Evolutionary conservation across 1,140 invertebrate species (phyloP), one percentile per base, ranked within the genome.

Genomic region (Penaeus indicus): DNA sequence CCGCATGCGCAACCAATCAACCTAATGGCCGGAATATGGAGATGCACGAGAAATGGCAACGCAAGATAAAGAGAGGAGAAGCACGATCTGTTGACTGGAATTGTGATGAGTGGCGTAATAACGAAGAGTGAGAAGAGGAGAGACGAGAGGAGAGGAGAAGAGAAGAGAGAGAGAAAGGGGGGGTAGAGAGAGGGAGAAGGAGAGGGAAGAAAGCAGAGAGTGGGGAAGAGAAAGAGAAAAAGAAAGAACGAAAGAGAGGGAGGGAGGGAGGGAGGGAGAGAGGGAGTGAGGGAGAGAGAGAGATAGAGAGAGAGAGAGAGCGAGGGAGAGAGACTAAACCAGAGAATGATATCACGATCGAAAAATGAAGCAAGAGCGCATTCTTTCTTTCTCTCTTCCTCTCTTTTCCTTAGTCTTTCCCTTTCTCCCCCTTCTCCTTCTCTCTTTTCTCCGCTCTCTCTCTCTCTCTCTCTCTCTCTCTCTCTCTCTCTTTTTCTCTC

Each of bases 401-500:
- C 75, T 38, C 42, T 78, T n/a, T 47, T 10, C n/a, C 75, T 38
- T 54, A 3, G 8, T 54, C 47, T 54, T 10, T 54, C 47, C 47
- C 47, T 10, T 54, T 54, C 47, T 54, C 42, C 10, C 42, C 42
- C 42, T 47, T 10, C 42, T 10, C 42, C 42, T 10, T 10, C 42
- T 10, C n/a, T 5, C 21, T 7, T 25, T 32, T n/a, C 25, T 3
- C 64, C 60, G 64, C 21, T 63, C 61, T 63, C n/a, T 32, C 61
- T 64, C 27, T 38, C 42, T 78, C 75, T 47, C 8, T 38, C 27
- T 11, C 38, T 1, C 5, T 38, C 38, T 38, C 38, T 81, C 79
- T 81, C 79, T 81, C 79, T 61, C 47, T 81, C 79, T 79, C 10
- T 79, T 32, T 79, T 7, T 79, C 32, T 80, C 78, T 77, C 25